Conservation (phyloP, 2,888 invertebrate species). For the Rhingia rostrata region DNA sequence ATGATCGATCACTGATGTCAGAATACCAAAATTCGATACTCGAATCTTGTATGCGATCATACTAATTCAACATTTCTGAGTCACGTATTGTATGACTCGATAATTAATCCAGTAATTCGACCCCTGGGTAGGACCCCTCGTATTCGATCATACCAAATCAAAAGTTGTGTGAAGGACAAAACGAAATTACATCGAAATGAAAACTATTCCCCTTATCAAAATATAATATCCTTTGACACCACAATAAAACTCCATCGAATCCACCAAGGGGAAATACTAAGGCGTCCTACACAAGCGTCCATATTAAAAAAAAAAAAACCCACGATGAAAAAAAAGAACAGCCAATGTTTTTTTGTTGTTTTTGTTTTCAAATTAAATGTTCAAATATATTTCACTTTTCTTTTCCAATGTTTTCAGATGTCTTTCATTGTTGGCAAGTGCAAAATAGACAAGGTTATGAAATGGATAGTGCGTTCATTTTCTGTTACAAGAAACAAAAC, state of each 20-base stretch:
- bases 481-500: conserved; percentile 13
- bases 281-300: neutral
- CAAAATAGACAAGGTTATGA: conserved; percentile 35
- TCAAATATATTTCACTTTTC: conserved; percentile 61
- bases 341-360: conserved; percentile 33
- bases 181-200: too few species aligned
- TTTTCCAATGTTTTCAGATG: conserved; percentile 53
- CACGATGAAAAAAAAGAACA: conserved; percentile 22
- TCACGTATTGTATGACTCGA: too few species aligned
- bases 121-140: too few species aligned
- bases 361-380: conserved; percentile 53
- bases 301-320: neutral
- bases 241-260: neutral
- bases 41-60: too few species aligned
- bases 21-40: too few species aligned
- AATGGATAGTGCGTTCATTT: conserved; percentile 8
- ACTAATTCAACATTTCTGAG: too few species aligned
- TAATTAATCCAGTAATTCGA: too few species aligned
- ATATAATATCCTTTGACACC: too few species aligned
- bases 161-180: too few species aligned
- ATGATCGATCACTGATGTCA: too few species aligned
- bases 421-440: conserved; percentile 44
- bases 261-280: neutral
- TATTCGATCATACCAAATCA: too few species aligned
- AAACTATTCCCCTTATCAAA: too few species aligned